Evolutionary conservation across 2,888 invertebrate species (phyloP), one percentile per base, ranked within the genome.

Genomic region (Cephus pygmeus): DNA sequence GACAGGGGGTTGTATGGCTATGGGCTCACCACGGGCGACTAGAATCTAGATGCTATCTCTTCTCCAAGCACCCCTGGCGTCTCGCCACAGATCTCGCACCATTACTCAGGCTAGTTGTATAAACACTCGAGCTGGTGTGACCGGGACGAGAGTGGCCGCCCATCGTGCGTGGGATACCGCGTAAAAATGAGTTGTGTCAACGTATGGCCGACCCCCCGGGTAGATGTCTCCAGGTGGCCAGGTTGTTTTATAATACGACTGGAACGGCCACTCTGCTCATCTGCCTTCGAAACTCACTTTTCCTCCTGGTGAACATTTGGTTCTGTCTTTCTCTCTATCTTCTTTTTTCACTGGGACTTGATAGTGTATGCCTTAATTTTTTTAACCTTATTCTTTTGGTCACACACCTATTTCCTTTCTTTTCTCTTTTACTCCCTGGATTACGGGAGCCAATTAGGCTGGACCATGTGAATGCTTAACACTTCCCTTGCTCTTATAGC

Each of bases 131-230:
- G 34, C 31, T 79, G 77, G 78, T 80, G 81, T 81, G 82, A 77
- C 75, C 80, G 78, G 83, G 86, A 85, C 80, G 83, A 83, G 83
- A 79, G 80, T 79, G 88, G 90, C 88, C 90, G 89, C 88, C 88
- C 89, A 90, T 90, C 88, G 90, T 85, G 89, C 88, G 87, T 86
- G 88, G 88, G 88, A 88, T 85, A 85, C 82, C 88, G 90, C 88
- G 90, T 90, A 90, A 90, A 91, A 90, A 89, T 90, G 90, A 90
- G 88, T 90, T 89, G 90, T 89, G 90, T 90, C 90, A 91, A 90
- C 90, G 90, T 87, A 86, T 85, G 77, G 80, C 34, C 76, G 85
- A 82, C 88, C 90, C 88, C 87, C 88, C 87, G 86, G 84, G 82
- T 80, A 81, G 81, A 77, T 84, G 82, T 86, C 90, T 85, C 88